phyloP scores from a whole-genome alignment of 2,113 vertebrate genomes.

The Arothron firmamentum region DNA sequence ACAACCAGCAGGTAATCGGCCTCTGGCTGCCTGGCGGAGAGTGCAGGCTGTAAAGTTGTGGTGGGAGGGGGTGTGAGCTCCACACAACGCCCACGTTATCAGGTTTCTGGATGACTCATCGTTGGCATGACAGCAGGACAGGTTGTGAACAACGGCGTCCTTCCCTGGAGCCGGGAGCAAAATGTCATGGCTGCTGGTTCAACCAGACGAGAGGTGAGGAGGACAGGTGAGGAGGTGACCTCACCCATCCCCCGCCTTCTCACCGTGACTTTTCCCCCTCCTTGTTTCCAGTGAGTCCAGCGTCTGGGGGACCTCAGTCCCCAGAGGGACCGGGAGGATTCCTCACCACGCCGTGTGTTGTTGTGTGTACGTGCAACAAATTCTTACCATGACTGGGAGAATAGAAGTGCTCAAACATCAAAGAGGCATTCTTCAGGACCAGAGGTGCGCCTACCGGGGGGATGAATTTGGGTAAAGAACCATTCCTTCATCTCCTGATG shows the following conservation, averaged over 20 bases:
- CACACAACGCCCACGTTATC: neutral
- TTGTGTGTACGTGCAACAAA: neutral
- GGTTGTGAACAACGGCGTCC: constrained; percentile 11
- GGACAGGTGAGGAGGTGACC: too few species aligned
- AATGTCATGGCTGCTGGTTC: neutral
- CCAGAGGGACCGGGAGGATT: neutral
- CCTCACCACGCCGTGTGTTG: constrained; percentile 5
- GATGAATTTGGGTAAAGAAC: too few species aligned
- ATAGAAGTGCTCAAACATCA: neutral
- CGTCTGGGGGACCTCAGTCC: too few species aligned
- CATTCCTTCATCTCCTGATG: too few species aligned
- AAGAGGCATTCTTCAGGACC: too few species aligned
- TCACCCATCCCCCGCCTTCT: too few species aligned
- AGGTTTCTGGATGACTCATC: constrained; percentile 34
- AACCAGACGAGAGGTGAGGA: neutral
- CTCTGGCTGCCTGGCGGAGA: neutral
- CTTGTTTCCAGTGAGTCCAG: too few species aligned
- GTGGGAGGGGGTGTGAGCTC: neutral
- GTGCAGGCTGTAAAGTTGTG: neutral
- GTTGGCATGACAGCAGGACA: constrained; percentile 19
- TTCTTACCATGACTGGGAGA: neutral
- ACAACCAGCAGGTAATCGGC: too few species aligned
- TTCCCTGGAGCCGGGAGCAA: neutral
- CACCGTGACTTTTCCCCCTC: too few species aligned
- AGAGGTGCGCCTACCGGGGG: too few species aligned